Evolutionary conservation across 2,888 invertebrate genomes (phyloP), one percentile per base, ranked within the genome.

Genomic region (Synanthedon vespiformis): DNA sequence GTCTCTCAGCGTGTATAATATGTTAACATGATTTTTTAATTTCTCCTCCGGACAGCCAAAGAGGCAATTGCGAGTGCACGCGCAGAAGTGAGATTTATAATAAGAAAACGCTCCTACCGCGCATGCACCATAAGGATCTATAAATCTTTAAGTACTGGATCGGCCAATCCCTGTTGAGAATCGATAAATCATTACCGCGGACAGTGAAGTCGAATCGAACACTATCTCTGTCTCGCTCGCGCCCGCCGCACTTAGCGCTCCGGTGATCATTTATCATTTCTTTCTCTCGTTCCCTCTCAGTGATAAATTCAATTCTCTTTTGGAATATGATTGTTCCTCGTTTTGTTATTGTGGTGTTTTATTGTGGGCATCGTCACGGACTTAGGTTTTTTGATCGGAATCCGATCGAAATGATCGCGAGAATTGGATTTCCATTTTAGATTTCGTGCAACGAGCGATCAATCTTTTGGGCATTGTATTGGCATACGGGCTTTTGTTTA

Each of bases 261-360:
- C 61, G 64, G 60, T 64, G 74, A 81, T 85, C 84, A 86, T 87
- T 87, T 85, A 87, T 87, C 85, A 86, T 84, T 78, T 74, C 72
- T 72, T 74, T 77, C 78, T 85, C 84, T 84, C 86, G 77, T 75
- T 84, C 69, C 74, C 80, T 76, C 82, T 68, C 82, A 82, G 80
- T 85, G 82, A 87, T 87, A 86, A 85, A 85, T 87, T 86, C 86
- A 85, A 86, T 87, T 84, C 85, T 84, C 80, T 81, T 84, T 84
- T 78, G 64, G 83, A 80, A 78, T 85, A 85, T 86, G 83, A 86
- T 85, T 84, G 85, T 85, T 83, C 80, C 70, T 83, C 70, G 84
- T 84, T 85, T 86, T 86, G 81, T 82, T 78, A 70, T 80, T 81
- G 75, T 77, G 71, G 72, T 82, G 80, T 84, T 85, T 84, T 84